Evolutionary conservation across 2,888 invertebrate species (phyloP).

Genomic region (Halictus quadricinctus): DNA sequence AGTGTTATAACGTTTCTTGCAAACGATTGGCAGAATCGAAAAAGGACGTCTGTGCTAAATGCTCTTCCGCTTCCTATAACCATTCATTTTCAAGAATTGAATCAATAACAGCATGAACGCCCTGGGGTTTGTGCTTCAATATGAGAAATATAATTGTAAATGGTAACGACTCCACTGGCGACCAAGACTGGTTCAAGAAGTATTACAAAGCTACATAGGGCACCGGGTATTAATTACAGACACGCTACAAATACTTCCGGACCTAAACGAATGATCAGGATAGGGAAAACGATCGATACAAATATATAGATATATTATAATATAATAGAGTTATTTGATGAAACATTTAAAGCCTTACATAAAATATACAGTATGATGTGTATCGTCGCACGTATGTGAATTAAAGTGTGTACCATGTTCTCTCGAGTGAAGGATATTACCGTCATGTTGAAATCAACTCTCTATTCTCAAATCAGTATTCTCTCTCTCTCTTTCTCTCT

Average conservation of each 20-base stretch:
- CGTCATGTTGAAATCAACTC: constrained; percentile 36
- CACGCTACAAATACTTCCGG: constrained; percentile 31
- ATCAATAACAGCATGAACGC: background rate
- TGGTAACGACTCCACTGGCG: background rate
- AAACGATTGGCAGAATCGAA: background rate
- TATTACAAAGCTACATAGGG: background rate
- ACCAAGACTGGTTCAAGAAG: background rate
- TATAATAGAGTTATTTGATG: constrained; percentile 80
- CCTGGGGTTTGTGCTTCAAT: background rate
- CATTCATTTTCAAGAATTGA: background rate
- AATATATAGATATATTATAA: constrained; percentile 81
- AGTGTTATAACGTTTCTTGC: background rate
- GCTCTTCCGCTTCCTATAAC: background rate
- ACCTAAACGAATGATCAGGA: constrained; percentile 61
- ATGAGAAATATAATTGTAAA: background rate
- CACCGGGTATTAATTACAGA: constrained; percentile 44
- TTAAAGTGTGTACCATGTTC: constrained; percentile 50
- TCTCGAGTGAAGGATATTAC: constrained; percentile 45
- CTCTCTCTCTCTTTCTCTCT: background rate
- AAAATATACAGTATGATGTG: constrained; percentile 79
- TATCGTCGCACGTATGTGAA: constrained; percentile 62
- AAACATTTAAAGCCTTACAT: constrained; percentile 82
- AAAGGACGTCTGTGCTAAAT: background rate
- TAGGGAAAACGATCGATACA: constrained; percentile 76
- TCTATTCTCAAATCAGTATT: constrained; percentile 28